Base-by-base conservation (phyloP, 2,888 invertebrate species). In the Patella pellucida region DNA sequence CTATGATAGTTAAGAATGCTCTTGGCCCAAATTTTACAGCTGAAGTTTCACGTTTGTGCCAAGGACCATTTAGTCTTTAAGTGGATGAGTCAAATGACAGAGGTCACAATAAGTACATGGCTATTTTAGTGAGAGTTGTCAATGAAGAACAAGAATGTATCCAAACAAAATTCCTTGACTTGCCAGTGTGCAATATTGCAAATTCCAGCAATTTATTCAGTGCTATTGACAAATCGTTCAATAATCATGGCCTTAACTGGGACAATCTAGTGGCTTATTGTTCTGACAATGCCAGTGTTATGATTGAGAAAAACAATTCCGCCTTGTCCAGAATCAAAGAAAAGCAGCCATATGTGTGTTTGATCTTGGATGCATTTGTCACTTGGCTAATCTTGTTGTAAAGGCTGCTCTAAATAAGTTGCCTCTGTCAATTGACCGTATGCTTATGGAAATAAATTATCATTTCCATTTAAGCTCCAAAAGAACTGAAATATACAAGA, bases 291-390 rank as follows among this genome's bases (percentile, higher is more conserved):
- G 54, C 56, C n/a, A 71, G 52, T 23, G 27, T 54, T 54, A 71
- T 54, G 72, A 19, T 71, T 54, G 72, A 52, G 19, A 11, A 19
- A 19, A 51, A 71, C 27, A 19, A 71, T 51, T 23, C 72, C 2
- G 72, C 4, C 3, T 41, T 71, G 12, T 71, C 72, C 4, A 71
- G 72, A 23, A 54, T 71, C 27, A 12, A 51, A n/a, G 52, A 54
- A 41, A 23, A 54, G 23, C 51, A 54, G n/a, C 72, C 54, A 54
- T 23, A 14, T 11, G 54, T 11, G 54, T 71, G 7, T 71, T 71
- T 52, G 56, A 54, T 54, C 11, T 54, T 12, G 72, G 72, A 50
- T 71, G 56, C 7, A 54, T 71, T n/a, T 71, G 72, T 71, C 72
- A 71, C 54, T 41, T 71, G 52, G 54, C 72, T 19, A 71, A 71